phyloP scores from a whole-genome alignment of 2,888 invertebrate genomes.

The Coleophora deauratella region DNA sequence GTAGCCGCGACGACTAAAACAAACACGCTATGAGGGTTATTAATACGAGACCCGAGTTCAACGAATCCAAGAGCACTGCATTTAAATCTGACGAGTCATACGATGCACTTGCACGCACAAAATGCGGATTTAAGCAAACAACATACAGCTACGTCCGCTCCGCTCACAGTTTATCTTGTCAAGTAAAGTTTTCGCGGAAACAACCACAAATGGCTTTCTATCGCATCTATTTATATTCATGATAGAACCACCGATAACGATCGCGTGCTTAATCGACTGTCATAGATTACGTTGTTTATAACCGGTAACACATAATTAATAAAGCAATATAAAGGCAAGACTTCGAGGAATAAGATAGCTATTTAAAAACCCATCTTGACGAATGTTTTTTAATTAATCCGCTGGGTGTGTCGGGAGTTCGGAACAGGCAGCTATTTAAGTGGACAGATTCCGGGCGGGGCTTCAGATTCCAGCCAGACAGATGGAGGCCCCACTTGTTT shows the following conservation, averaged over 20 bases:
- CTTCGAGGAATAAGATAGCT: constrained; percentile 35
- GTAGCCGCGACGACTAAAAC: constrained; percentile 54
- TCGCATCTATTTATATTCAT: constrained; percentile 36
- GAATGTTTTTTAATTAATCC: constrained; percentile 63
- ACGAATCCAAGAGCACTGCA: constrained; percentile 52
- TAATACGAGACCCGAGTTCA: constrained; percentile 69
- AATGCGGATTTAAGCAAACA: constrained; percentile 31
- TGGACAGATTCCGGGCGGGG: constrained; percentile 56
- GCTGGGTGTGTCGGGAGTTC: constrained; percentile 49
- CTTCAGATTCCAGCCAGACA: constrained; percentile 32
- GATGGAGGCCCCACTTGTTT: constrained; percentile 35
- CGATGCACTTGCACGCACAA: constrained; percentile 28
- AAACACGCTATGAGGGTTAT: constrained; percentile 64
- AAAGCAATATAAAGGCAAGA: constrained; percentile 18
- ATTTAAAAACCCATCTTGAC: constrained; percentile 52
- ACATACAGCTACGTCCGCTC: no score
- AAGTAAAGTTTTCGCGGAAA: constrained; percentile 31
- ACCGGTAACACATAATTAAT: constrained; percentile 46
- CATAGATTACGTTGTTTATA: constrained; percentile 47
- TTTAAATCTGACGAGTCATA: constrained; percentile 48
- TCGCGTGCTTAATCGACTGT: constrained; percentile 47
- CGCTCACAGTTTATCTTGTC: constrained; percentile 29
- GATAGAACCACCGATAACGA: constrained; percentile 34
- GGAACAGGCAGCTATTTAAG: constrained; percentile 47
- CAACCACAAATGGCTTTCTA: constrained; percentile 30